Evolutionary conservation across 2,888 invertebrate species (phyloP), one percentile per base, ranked within the genome.

Genomic region (Drosophila setosimentum): DNA sequence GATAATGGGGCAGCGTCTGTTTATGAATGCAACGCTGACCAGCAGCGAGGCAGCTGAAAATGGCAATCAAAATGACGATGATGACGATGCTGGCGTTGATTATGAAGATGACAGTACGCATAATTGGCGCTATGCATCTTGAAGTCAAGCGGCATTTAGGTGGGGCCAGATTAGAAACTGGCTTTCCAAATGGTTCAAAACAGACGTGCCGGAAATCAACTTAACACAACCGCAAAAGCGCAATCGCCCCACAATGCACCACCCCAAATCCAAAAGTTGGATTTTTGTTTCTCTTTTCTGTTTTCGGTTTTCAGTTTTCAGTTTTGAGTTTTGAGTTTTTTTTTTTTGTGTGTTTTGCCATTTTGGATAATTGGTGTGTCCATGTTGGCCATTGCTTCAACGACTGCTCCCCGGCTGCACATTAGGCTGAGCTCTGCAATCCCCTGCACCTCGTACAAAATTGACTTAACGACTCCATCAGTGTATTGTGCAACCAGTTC

Each of bases 201-300:
- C 82, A 73, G 77, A 87, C 81, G 75, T 81, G 81, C 78, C 88
- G 91, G 91, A 91, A 88, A 90, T 91, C 90, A 85, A 88, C 90
- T 89, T 81, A 85, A 77, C 81, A 79, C 76, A 89, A 91, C 87
- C 87, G 88, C 91, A 91, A 90, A 88, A 88, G 91, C 90, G 79
- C 85, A 91, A 91, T 91, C 87, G 87, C 76, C 80, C 68, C 60
- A 51, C 64, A 49, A 62, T 57, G 35, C 64, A 27, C 30, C n/a
- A n/a, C n/a, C n/a, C 49, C 35, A 42, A 42, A n/a, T 33, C 53
- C 55, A 24, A 61, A n/a, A 29, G 24, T 51, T 57, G 29, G 51
- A 50, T 62, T 66, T 73, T 53, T 61, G 59, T 64, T 48, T 45
- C 42, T 32, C 50, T 57, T 65, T 55, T 60, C 11, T 11, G 2